phyloP scores from a whole-genome alignment of 1,140 invertebrate genomes.

The Drosophila lacertosa region DNA sequence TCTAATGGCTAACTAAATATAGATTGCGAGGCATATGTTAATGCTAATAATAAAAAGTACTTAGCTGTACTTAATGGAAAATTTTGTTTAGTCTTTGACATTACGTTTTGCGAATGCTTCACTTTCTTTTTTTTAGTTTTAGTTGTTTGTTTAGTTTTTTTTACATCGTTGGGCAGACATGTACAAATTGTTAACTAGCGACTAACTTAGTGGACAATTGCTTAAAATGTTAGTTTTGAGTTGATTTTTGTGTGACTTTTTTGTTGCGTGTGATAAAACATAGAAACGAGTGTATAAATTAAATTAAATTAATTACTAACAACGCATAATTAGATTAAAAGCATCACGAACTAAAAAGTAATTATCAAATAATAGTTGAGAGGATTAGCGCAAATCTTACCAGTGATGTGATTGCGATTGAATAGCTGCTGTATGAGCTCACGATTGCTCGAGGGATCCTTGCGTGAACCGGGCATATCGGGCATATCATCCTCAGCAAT shows the following conservation, averaged over 20 bases:
- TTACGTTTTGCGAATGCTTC: conserved; percentile 12
- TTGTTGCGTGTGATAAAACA: background rate
- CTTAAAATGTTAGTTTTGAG: background rate
- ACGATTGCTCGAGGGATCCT: conserved; percentile 63
- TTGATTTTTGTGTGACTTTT: background rate
- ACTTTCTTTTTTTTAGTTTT: too few relatives aligned
- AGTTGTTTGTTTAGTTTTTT: too few relatives aligned
- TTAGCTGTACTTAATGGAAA: conserved; percentile 42
- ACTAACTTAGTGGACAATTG: background rate
- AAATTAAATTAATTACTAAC: background rate
- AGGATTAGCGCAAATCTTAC: conserved; percentile 68
- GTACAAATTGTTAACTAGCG: conserved; percentile 18
- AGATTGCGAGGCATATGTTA: conserved; percentile 36
- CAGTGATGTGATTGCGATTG: conserved; percentile 78
- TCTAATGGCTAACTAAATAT: conserved; percentile 8
- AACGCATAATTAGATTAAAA: background rate
- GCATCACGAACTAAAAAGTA: background rate
- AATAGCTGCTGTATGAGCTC: conserved; percentile 77
- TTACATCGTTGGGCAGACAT: conserved; percentile 6
- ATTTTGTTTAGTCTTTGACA: conserved; percentile 48
- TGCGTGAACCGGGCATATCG: conserved; percentile 6
- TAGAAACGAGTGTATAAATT: background rate
- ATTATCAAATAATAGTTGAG: conserved; percentile 2
- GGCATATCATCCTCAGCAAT: too few relatives aligned
- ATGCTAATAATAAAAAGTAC: conserved; percentile 2